phyloP scores from a whole-genome alignment of 1,140 invertebrate genomes.

The Drosophila obscura region DNA sequence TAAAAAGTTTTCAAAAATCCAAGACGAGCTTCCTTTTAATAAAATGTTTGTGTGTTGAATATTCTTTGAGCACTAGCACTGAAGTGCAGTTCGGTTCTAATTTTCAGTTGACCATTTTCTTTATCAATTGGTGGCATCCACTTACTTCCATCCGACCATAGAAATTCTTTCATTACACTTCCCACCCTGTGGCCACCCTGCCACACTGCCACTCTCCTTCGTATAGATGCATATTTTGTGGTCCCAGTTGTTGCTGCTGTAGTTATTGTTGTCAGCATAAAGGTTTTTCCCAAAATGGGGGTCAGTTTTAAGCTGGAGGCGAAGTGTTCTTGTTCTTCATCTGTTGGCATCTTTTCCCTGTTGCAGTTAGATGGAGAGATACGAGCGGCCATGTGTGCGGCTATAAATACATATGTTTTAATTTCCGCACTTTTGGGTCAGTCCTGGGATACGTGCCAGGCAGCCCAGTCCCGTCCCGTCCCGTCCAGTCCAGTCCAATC shows the following conservation, averaged over 20 bases:
- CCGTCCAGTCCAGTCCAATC: conserved; percentile 9
- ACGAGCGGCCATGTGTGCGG: conserved; percentile 52
- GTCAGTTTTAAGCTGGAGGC: conserved; percentile 66
- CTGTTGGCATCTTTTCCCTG: conserved; percentile 8
- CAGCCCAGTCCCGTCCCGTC: conserved; percentile 13
- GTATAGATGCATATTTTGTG: conserved; percentile 36
- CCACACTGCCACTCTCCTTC: not conserved
- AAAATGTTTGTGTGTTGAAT: too few relatives aligned
- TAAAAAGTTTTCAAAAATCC: too few relatives aligned
- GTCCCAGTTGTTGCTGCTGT: conserved; percentile 15
- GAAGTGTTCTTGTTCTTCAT: conserved; percentile 17
- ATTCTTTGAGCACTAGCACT: too few relatives aligned
- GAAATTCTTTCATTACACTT: too few relatives aligned
- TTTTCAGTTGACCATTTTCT: too few relatives aligned
- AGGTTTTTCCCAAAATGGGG: conserved; percentile 45
- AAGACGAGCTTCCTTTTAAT: too few relatives aligned
- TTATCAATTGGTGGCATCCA: too few relatives aligned
- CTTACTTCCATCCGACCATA: too few relatives aligned
- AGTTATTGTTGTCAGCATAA: conserved; percentile 37
- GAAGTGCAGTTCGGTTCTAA: too few relatives aligned
- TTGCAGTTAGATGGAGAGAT: conserved; percentile 36
- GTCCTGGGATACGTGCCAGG: conserved; percentile 45
- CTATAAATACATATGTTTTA: conserved; percentile 83
- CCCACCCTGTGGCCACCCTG: too few relatives aligned
- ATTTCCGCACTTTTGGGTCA: conserved; percentile 82